A percentile compares a stretch with the other conserved stretches of the same genome.
Evolutionary conservation across 2,797 vertebrate species (phyloP).

Genomic region (Columba guinea): DNA sequence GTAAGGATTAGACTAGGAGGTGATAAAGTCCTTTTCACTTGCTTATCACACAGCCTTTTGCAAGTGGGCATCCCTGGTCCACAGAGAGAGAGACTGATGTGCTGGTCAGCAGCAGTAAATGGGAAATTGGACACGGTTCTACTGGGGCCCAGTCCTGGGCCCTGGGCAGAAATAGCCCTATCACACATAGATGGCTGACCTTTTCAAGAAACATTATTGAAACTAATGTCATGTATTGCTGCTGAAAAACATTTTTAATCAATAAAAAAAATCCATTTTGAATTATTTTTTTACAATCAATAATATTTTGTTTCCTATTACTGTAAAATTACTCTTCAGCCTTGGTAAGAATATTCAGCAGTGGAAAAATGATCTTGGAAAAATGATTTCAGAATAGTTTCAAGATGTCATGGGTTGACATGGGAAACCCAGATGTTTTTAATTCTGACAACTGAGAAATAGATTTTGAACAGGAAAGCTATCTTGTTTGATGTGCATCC

Average conservation of each 20-base stretch:
- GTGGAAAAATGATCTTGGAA: background rate
- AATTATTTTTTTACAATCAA: background rate
- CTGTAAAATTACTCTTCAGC: background rate
- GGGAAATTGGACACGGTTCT: background rate
- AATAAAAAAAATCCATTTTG: background rate
- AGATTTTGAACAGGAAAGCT: conserved; percentile 28
- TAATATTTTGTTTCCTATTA: background rate
- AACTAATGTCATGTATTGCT: background rate
- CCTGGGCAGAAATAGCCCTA: background rate
- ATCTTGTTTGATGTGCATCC: conserved; percentile 23
- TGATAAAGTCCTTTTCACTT: background rate
- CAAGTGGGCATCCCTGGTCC: accelerated
- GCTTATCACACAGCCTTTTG: background rate
- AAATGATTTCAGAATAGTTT: background rate
- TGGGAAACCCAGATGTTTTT: conserved; percentile 31
- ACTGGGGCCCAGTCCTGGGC: background rate
- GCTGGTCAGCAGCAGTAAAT: background rate
- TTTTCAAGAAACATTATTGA: background rate
- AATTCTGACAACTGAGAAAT: conserved; percentile 30
- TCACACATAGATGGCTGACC: background rate
- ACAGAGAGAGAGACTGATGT: background rate
- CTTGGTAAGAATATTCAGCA: background rate
- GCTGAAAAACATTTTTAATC: background rate
- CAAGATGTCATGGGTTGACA: background rate
- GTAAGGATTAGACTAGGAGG: background rate